phyloP scores from a whole-genome alignment of 1,140 invertebrate species.

The Acyrthosiphon pisum region DNA sequence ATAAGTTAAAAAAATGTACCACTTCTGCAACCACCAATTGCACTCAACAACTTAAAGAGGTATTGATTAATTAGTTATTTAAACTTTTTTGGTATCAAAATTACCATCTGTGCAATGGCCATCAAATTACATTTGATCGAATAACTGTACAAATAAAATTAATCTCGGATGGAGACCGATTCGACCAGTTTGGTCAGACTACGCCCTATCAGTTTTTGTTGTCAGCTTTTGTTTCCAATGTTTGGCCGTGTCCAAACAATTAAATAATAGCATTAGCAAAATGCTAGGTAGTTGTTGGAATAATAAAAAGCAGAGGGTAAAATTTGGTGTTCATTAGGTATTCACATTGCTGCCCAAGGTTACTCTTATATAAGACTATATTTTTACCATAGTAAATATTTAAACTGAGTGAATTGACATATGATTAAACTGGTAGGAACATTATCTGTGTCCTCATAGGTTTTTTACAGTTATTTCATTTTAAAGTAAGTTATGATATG shows the following conservation, averaged over 20 bases:
- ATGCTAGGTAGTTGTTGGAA: neutral
- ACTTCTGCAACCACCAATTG: conserved; percentile 65
- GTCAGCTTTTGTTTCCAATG: too few relatives aligned
- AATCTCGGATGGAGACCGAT: too few relatives aligned
- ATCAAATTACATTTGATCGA: too few relatives aligned
- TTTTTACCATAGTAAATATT: too few relatives aligned
- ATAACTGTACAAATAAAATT: too few relatives aligned
- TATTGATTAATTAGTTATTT: conserved; percentile 70
- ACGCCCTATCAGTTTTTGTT: too few relatives aligned
- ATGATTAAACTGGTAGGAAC: too few relatives aligned
- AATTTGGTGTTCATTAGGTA: neutral
- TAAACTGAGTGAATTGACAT: too few relatives aligned
- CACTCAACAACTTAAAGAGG: conserved; percentile 75
- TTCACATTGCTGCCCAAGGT: neutral
- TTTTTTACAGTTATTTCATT: too few relatives aligned
- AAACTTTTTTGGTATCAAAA: neutral
- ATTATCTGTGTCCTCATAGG: too few relatives aligned
- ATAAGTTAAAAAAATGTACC: conserved; percentile 73
- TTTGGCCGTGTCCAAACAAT: neutral
- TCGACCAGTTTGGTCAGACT: too few relatives aligned
- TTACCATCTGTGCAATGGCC: neutral
- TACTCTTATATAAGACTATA: neutral
- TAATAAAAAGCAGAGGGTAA: neutral
- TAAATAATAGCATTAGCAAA: neutral
- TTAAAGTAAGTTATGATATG: too few relatives aligned